Conservation (phyloP, 2,888 invertebrate species). For the Scelioninae gen. 1 region DNA sequence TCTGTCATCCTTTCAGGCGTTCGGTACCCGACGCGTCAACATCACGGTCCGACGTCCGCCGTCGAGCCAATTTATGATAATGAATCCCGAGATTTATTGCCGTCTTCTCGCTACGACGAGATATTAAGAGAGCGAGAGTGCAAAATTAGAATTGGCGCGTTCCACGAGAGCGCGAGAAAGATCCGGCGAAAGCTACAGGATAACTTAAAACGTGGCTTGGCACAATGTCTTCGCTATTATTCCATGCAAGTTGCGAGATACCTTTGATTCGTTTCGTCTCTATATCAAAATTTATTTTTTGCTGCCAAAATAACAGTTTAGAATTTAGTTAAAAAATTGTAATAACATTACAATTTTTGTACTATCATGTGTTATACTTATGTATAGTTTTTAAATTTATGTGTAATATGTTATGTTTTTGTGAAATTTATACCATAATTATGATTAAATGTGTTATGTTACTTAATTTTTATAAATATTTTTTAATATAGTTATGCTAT, state of each 20-base stretch:
- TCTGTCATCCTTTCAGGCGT: slow-evolving; percentile 75
- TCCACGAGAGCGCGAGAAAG: slow-evolving; percentile 65
- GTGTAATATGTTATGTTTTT: too few relatives aligned
- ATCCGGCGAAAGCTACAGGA: slow-evolving; percentile 63
- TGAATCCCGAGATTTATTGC: slow-evolving; percentile 81
- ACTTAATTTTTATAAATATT: too few relatives aligned
- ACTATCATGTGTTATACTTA: too few relatives aligned
- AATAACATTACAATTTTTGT: too few relatives aligned
- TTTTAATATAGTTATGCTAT: too few relatives aligned
- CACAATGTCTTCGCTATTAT: slow-evolving; percentile 70
- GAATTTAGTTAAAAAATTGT: too few relatives aligned
- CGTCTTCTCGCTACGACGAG: slow-evolving; percentile 79
- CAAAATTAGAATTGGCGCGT: slow-evolving; percentile 81
- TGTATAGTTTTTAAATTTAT: too few relatives aligned
- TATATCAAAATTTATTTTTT: slow-evolving; percentile 2
- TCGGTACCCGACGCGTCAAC: slow-evolving; percentile 74
- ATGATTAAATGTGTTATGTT: too few relatives aligned
- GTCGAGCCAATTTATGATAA: slow-evolving; percentile 82
- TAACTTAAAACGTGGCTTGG: slow-evolving; percentile 51
- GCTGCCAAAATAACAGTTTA: too few relatives aligned
- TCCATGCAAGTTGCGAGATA: slow-evolving; percentile 19
- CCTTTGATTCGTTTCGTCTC: slow-evolving; percentile 27
- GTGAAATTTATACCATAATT: too few relatives aligned
- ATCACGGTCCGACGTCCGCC: slow-evolving; percentile 72
- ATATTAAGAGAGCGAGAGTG: slow-evolving; percentile 78